phyloP scores from a whole-genome alignment of 2,888 invertebrate species.

The Hesperia comma region DNA sequence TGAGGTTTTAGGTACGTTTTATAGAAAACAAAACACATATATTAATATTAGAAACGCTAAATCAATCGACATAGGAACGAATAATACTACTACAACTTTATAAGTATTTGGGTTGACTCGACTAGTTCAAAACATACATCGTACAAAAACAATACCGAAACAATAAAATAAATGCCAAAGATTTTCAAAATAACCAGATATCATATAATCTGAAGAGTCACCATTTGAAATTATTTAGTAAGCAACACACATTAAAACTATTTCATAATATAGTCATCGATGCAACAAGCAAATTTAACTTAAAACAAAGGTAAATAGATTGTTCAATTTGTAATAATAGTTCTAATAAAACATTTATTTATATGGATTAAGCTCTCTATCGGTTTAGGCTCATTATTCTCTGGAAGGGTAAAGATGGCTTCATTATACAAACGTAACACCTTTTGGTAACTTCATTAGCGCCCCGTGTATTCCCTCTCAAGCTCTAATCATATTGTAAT shows the following conservation, averaged over 20 bases:
- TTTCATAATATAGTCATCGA: constrained; percentile 70
- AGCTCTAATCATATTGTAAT: not conserved
- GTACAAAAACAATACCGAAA: constrained; percentile 51
- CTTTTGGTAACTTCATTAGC: constrained; percentile 18
- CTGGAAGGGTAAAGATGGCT: constrained; percentile 71
- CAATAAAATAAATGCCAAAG: constrained; percentile 58
- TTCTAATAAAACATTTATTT: constrained; percentile 80
- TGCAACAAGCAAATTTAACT: constrained; percentile 80
- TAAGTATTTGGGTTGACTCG: constrained; percentile 74
- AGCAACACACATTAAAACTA: constrained; percentile 61
- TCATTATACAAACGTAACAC: constrained; percentile 39
- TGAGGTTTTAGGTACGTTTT: constrained; percentile 54
- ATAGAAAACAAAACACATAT: constrained; percentile 48
- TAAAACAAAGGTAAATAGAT: constrained; percentile 80
- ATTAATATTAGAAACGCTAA: constrained; percentile 53
- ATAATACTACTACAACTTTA: constrained; percentile 65
- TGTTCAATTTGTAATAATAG: constrained; percentile 71
- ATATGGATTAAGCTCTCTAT: constrained; percentile 81
- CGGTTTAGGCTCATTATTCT: constrained; percentile 76
- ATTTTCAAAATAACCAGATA: constrained; percentile 44
- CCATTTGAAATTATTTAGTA: constrained; percentile 43
- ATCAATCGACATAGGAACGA: constrained; percentile 70
- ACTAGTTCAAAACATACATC: constrained; percentile 66
- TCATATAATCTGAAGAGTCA: constrained; percentile 37
- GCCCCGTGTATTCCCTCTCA: constrained; percentile 5